These are phyloP conservation scores for Apamea monoglypha DNA, from an alignment of 2,888 invertebrate genomes.

Conservation along the genomic window DNA sequence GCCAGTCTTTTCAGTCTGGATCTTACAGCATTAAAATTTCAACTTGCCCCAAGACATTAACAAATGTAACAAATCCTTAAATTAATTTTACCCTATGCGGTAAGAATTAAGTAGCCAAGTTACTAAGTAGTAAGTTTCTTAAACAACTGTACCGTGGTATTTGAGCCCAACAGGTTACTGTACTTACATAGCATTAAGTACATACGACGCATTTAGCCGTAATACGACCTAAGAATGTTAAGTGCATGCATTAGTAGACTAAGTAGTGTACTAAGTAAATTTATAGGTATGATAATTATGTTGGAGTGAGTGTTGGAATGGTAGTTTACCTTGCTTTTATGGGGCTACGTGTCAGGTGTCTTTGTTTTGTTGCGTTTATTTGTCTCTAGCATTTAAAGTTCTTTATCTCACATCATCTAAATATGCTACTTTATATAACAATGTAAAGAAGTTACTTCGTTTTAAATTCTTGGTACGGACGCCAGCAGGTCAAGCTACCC, in stretches of 20 bases:
- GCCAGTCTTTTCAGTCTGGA: not conserved
- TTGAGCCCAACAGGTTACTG: conserved; percentile 19
- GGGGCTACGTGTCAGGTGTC: conserved; percentile 6
- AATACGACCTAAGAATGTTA: conserved; percentile 37
- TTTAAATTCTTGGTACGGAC: not conserved
- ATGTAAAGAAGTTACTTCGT: not conserved
- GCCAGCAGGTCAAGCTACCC: no score
- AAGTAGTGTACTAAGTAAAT: conserved; percentile 32
- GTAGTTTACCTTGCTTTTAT: conserved; percentile 33
- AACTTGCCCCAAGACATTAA: not conserved
- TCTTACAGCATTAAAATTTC: not conserved
- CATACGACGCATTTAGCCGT: conserved; percentile 24
- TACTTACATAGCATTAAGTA: conserved; percentile 23
- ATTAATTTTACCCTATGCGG: not conserved
- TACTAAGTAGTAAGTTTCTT: conserved; percentile 13
- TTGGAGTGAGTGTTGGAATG: conserved; percentile 11
- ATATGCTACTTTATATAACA: not conserved
- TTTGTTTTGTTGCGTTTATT: conserved; percentile 16
- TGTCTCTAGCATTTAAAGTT: conserved; percentile 4
- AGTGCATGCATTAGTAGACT: conserved; percentile 33
- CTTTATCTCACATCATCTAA: not conserved
- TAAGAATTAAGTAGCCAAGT: not conserved
- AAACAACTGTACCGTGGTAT: conserved; percentile 2
- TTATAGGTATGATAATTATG: conserved; percentile 34
- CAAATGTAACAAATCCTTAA: not conserved